Conservation (phyloP, 2,797 vertebrate genomes). For the Iguana delicatissima region DNA sequence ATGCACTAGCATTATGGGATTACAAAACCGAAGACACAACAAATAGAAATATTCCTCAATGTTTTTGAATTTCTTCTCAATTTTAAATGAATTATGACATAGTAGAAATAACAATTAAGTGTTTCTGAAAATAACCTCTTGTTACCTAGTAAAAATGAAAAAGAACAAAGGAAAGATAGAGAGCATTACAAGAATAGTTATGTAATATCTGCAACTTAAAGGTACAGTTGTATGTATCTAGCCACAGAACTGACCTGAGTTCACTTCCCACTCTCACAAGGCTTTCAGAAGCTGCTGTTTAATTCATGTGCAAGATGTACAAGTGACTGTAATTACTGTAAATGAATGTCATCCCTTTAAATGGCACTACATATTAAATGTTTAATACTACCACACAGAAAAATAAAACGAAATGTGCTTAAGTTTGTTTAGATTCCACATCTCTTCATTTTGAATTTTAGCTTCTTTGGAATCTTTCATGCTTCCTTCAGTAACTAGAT, state of each 20-base stretch:
- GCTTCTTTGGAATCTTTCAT: not conserved
- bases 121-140: fast-evolving
- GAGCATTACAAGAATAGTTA: slow-evolving; percentile 10
- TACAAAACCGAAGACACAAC: slow-evolving; percentile 32
- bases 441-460: not conserved
- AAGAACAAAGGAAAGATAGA: slow-evolving; percentile 23
- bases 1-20: slow-evolving; percentile 19
- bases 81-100: not conserved
- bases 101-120: fast-evolving
- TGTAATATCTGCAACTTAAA: not conserved
- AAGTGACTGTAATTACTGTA: slow-evolving; percentile 33
- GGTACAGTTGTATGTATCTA: not conserved
- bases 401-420: not conserved
- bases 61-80: not conserved
- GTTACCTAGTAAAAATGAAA: slow-evolving; percentile 11
- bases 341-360: slow-evolving; percentile 19
- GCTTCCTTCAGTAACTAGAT: not conserved
- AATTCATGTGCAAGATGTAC: slow-evolving; percentile 18
- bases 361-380: not conserved
- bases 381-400: slow-evolving; percentile 12
- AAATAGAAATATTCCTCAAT: not conserved
- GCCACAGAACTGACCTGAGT: not conserved
- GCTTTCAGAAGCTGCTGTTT: slow-evolving; percentile 55
- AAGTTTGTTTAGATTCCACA: not conserved
- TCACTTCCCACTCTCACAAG: not conserved